Evolutionary conservation across 2,888 invertebrate species (phyloP), one percentile per base, ranked within the genome.

Genomic region (Eucera pruinosa): DNA sequence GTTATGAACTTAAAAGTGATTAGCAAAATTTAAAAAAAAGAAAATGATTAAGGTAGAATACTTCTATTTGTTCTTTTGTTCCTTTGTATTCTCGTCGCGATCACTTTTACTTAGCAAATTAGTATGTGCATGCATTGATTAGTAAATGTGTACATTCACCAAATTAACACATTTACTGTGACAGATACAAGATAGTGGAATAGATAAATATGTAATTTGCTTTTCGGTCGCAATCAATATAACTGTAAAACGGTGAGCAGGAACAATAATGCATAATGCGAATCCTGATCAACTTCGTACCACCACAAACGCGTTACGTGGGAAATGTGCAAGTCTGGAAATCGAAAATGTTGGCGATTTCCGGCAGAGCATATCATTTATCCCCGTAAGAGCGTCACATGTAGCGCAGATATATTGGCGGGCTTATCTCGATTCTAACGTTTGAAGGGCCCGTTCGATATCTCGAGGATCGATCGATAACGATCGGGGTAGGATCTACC

Each of bases 241-340:
- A 33, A 15, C 25, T 62, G 20, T n/a, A 20, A 20, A 25, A 52
- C 33, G 18, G 15, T 11, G 9, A 41, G 25, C 20, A 25, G 5
- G 27, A 47, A 27, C 33, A 20, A 36, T 2, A 20, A 60, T 39
- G 43, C 50, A 55, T 20, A 30, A 23, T 25, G n/a, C n/a, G 15
- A 11, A 30, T 72, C 36, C 36, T 72, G 30, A 36, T 67, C 27
- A 18, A 15, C 54, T 78, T 23, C 78, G 47, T 78, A 78, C 78
- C 78, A 78, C 72, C 78, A 58, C 72, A 60, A 64, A 78, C 67
- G 43, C 52, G 72, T 57, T 48, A 69, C 43, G 54, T 33, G 62
- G 48, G n/a, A 48, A 58, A 64, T 62, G 4, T 43, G 48, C 36
- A 9, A 25, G 25, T 20, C 43, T 57, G 57, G 39, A 27, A 66